Evolutionary conservation across 2,888 invertebrate genomes (phyloP).

Genomic region (Liposcelis brunnea): DNA sequence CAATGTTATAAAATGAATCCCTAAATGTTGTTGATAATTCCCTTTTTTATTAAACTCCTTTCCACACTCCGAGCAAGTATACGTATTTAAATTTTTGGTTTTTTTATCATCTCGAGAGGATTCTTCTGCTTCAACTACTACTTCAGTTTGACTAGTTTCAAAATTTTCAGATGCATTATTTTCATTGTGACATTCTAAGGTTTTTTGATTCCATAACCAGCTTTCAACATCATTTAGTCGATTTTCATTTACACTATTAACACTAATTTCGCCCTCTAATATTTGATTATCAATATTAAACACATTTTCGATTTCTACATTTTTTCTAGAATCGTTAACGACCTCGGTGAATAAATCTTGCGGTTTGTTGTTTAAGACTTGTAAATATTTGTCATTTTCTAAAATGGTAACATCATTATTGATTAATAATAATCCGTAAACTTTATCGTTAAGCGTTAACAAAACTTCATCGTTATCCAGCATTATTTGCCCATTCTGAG

Average conservation of each 20-base stretch:
- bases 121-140: conserved; percentile 12
- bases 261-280: neutral
- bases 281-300: neutral
- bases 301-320: neutral
- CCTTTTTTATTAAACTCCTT: conserved; percentile 24
- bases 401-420: conserved; percentile 1
- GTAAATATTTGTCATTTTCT: conserved; percentile 1
- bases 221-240: no score
- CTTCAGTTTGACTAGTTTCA: conserved; percentile 9
- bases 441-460: neutral
- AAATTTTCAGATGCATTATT: conserved; percentile 7
- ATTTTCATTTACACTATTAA: neutral
- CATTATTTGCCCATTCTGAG: neutral
- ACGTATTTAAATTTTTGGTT: conserved; percentile 16
- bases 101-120: conserved; percentile 12
- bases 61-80: conserved; percentile 23
- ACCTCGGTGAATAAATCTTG: no score
- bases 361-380: no score
- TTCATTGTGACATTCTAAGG: conserved; percentile 5
- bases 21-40: conserved; percentile 26
- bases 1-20: conserved; percentile 24
- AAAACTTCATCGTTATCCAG: conserved; percentile 5
- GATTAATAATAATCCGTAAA: neutral
- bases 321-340: no score
- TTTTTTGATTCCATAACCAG: no score